Conservation (phyloP, 2,797 vertebrate genomes). For the Xenopus petersii region DNA sequence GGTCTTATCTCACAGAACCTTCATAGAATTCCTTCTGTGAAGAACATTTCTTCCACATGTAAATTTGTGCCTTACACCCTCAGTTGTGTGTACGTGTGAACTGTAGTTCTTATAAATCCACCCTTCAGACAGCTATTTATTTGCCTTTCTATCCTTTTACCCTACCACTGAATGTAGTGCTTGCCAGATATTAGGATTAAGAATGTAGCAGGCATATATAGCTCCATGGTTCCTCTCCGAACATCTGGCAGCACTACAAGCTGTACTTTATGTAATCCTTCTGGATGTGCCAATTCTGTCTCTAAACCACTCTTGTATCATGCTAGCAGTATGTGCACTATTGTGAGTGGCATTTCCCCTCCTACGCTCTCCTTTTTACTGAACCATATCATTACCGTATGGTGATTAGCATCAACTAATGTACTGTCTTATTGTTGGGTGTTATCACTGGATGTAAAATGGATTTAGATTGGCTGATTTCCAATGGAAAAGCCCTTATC, state of each 20-base stretch:
- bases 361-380: slow-evolving; percentile 23
- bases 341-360: slow-evolving; percentile 64
- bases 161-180: slow-evolving; percentile 39
- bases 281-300: slow-evolving; percentile 81
- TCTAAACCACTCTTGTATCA: slow-evolving; percentile 65
- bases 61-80: slow-evolving; percentile 99
- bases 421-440: slow-evolving; percentile 54
- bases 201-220: slow-evolving; percentile 76
- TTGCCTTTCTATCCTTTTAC: slow-evolving; percentile 51
- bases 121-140: slow-evolving; percentile 69
- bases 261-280: slow-evolving; percentile 66
- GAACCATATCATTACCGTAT: slow-evolving; percentile 50
- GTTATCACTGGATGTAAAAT: slow-evolving; percentile 57
- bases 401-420: slow-evolving; percentile 34
- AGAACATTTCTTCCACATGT: slow-evolving; percentile 95
- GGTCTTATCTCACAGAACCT: slow-evolving; percentile 71
- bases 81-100: slow-evolving; percentile 92
- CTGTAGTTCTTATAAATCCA: slow-evolving; percentile 69
- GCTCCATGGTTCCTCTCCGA: slow-evolving; percentile 66
- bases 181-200: slow-evolving; percentile 60
- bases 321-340: slow-evolving; percentile 67
- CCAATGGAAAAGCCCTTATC: slow-evolving; percentile 44
- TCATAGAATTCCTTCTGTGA: slow-evolving; percentile 73
- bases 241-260: slow-evolving; percentile 52
- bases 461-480: slow-evolving; percentile 36